Percentiles rank a stretch among this genome's conserved stretches.
Evolutionary conservation across 2,888 invertebrate genomes (phyloP).

Genomic region (Brachycybe producta): DNA sequence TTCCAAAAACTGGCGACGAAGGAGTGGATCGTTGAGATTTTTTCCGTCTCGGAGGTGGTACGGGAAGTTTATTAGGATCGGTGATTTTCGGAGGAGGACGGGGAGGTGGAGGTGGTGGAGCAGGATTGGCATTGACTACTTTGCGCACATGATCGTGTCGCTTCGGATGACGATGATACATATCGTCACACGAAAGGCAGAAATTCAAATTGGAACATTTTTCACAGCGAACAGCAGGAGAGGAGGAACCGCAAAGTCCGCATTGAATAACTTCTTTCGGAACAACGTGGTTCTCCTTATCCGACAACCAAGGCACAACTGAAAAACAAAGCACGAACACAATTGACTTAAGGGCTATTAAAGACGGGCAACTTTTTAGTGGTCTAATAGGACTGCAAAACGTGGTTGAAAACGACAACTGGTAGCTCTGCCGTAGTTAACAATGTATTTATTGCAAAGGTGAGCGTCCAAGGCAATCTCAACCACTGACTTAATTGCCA

Average conservation of each 20-base stretch:
- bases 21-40: slow-evolving; percentile 35
- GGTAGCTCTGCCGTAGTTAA: no score
- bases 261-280: slow-evolving; percentile 43
- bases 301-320: slow-evolving; percentile 8
- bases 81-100: slow-evolving; percentile 37
- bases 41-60: slow-evolving; percentile 50
- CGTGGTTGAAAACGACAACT: no score
- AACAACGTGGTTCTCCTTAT: neutral
- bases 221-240: slow-evolving; percentile 66
- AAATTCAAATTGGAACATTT: slow-evolving; percentile 71
- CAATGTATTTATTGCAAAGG: no score
- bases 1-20: slow-evolving; percentile 22
- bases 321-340: neutral
- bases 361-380: no score
- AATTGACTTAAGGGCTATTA: neutral
- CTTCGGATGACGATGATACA: slow-evolving; percentile 87
- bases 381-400: no score
- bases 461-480: no score
- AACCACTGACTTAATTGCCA: no score
- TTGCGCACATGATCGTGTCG: slow-evolving; percentile 65
- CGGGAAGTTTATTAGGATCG: slow-evolving; percentile 41
- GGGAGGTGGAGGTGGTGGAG: slow-evolving; percentile 20
- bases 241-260: slow-evolving; percentile 70
- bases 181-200: slow-evolving; percentile 81
- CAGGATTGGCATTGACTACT: slow-evolving; percentile 32